Conservation (phyloP, 2,888 invertebrate genomes). For the Helicoverpa assulta region DNA sequence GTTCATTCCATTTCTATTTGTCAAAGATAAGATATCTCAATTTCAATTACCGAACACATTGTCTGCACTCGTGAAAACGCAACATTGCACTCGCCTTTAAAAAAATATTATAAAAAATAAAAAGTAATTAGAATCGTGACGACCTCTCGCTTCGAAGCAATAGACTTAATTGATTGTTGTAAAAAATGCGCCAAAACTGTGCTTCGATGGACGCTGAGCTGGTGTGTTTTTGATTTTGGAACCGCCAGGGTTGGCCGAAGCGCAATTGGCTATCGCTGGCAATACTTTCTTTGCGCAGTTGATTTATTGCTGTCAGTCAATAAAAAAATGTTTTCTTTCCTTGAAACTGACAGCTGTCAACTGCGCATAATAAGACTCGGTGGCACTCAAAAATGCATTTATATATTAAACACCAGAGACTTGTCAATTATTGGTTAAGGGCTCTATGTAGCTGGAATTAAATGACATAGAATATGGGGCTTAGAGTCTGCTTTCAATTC, state of each 20-base stretch:
- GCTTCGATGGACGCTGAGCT: conserved; percentile 35
- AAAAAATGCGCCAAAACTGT: conserved; percentile 66
- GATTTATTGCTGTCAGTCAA: no score
- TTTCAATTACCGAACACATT: conserved; percentile 57
- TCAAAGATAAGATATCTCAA: conserved; percentile 53
- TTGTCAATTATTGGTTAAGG: no score
- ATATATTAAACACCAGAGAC: no score
- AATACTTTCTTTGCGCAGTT: no score
- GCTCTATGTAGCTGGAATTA: no score
- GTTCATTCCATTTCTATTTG: conserved; percentile 41
- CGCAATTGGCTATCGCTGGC: neutral
- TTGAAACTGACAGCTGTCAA: no score
- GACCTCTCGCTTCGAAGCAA: conserved; percentile 69
- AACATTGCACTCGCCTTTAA: conserved; percentile 61
- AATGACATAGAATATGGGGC: no score
- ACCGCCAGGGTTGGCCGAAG: conserved; percentile 13
- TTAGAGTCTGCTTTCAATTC: no score
- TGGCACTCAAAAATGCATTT: no score
- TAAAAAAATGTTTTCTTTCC: no score
- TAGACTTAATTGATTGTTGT: conserved; percentile 74
- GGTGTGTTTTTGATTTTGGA: conserved; percentile 52
- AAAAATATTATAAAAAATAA: conserved; percentile 56
- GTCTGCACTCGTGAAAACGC: conserved; percentile 53
- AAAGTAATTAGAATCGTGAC: conserved; percentile 76
- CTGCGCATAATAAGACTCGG: no score